These are phyloP conservation scores for Uloborus diversus DNA, from an alignment of 1,140 invertebrate genomes.

Conservation along the genomic window DNA sequence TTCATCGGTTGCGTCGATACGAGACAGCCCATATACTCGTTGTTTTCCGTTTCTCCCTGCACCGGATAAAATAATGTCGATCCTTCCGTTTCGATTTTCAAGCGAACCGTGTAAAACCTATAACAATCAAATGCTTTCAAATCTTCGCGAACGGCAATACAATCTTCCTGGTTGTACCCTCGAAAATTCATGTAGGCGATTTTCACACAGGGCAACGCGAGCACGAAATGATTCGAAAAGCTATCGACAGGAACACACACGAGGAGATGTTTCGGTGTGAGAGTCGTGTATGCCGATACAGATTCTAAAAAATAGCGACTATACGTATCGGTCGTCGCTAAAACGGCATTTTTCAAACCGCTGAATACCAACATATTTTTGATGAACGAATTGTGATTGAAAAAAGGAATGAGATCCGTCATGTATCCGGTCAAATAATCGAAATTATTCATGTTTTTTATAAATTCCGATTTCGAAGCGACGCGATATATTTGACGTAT, in stretches of 20 bases:
- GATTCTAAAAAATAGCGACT: conserved; percentile 11
- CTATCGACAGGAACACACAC: background rate
- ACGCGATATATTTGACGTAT: background rate
- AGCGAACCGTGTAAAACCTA: conserved; percentile 12
- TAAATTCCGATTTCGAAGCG: background rate
- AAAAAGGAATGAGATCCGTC: conserved; percentile 11
- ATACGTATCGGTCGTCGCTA: background rate
- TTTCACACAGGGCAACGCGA: background rate
- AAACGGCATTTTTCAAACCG: conserved; percentile 22
- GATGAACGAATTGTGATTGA: conserved; percentile 30
- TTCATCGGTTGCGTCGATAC: background rate
- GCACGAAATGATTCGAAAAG: background rate
- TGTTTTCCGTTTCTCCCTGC: background rate
- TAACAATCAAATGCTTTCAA: conserved; percentile 5
- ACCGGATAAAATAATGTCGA: background rate
- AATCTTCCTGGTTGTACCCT: conserved; percentile 26
- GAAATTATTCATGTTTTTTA: background rate
- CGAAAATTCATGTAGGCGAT: conserved; percentile 17
- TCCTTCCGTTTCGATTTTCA: background rate
- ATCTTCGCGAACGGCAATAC: background rate
- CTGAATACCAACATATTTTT: conserved; percentile 40
- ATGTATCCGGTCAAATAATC: conserved; percentile 18
- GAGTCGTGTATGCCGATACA: background rate
- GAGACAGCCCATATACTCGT: background rate
- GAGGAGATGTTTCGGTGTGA: background rate